Percentiles rank a stretch among this genome's conserved stretches.
phyloP scores from a whole-genome alignment of 1,140 invertebrate species.

The Oncopeltus fasciatus region DNA sequence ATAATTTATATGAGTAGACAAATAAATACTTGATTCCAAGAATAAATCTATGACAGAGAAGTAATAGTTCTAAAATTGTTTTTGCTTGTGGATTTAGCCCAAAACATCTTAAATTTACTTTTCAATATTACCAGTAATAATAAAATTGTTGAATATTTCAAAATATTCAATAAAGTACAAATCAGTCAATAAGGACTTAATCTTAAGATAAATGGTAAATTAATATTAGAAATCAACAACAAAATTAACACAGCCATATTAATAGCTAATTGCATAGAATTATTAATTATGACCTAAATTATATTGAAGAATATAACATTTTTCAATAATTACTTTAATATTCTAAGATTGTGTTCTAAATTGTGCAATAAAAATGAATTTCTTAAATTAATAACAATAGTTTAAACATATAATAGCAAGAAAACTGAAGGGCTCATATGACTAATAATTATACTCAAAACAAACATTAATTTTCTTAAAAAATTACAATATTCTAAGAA shows the following conservation, averaged over 20 bases:
- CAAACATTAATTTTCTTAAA: no score
- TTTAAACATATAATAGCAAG: no score
- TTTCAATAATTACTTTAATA: no score
- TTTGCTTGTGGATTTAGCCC: background rate
- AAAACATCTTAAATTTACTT: background rate
- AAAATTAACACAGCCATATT: background rate
- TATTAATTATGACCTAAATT: no score
- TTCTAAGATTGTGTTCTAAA: no score
- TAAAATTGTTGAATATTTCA: background rate
- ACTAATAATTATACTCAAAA: no score
- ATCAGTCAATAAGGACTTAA: background rate
- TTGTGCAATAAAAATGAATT: no score
- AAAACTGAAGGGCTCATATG: no score
- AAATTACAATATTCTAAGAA: no score
- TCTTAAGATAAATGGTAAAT: conserved; percentile 1
- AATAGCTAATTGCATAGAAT: background rate
- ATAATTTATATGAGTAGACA: background rate
- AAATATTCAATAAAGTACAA: background rate
- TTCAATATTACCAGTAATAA: background rate
- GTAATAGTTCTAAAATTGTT: background rate
- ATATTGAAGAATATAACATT: no score
- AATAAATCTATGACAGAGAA: background rate
- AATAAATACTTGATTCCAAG: background rate
- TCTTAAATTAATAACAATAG: no score
- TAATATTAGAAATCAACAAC: background rate